Evolutionary conservation across 2,797 vertebrate species (phyloP).

Genomic region (Megalops cyprinoides): DNA sequence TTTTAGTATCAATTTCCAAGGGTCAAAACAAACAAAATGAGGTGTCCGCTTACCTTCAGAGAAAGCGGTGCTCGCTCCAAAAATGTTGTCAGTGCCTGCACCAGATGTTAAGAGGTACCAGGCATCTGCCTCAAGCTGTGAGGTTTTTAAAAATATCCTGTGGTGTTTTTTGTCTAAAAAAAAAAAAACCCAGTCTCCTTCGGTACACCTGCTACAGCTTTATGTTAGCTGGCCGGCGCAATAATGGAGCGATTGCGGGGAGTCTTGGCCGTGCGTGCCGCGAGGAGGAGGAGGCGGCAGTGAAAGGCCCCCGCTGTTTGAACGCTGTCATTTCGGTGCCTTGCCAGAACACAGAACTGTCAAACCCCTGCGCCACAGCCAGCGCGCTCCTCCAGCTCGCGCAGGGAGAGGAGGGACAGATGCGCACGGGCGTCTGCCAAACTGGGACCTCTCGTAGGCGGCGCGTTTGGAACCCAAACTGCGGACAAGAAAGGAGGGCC

Average conservation of each 20-base stretch:
- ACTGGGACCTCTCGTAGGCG: not conserved
- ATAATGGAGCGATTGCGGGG: not conserved
- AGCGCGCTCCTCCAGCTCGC: not conserved
- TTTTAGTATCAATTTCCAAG: not conserved
- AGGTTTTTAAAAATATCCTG: not conserved
- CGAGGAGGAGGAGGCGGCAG: not conserved
- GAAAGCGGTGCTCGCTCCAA: not conserved
- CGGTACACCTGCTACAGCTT: not conserved
- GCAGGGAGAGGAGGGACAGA: not conserved
- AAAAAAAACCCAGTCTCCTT: not conserved
- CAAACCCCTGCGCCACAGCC: not conserved
- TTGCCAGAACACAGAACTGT: slow-evolving; percentile 22
- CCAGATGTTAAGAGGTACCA: not conserved
- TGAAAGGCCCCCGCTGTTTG: slow-evolving; percentile 20
- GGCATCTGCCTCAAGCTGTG: not conserved
- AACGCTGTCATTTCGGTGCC: slow-evolving; percentile 4
- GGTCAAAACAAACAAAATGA: not conserved
- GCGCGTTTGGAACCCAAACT: not conserved
- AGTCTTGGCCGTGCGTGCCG: not conserved
- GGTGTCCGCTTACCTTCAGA: not conserved
- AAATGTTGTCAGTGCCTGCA: not conserved
- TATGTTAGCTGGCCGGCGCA: not conserved
- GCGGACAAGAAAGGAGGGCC: not conserved
- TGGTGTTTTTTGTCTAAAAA: not conserved
- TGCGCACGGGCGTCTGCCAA: not conserved